These are phyloP conservation scores for Ascaphus truei DNA, from an alignment of 2,113 vertebrate genomes.

Conservation along the genomic window DNA sequence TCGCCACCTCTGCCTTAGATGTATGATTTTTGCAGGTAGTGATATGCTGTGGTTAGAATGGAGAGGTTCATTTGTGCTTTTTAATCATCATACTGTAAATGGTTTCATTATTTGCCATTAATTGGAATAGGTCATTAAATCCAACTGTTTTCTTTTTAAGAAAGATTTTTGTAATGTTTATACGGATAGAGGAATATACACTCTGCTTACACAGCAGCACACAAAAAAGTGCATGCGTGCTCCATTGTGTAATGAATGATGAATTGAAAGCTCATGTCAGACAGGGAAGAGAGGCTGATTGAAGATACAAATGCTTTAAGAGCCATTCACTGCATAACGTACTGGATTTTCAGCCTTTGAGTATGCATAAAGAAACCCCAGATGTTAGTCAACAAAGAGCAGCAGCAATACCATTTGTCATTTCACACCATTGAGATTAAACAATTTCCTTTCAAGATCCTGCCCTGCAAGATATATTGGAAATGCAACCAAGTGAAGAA, in stretches of 20 bases:
- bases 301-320: constrained; percentile 47
- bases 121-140: too few relatives aligned
- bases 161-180: too few relatives aligned
- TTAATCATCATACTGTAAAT: too few relatives aligned
- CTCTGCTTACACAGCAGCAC: not conserved
- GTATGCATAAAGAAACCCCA: constrained; percentile 49
- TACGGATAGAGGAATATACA: too few relatives aligned
- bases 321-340: constrained; percentile 45
- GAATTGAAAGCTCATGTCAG: constrained; percentile 37
- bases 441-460: not conserved
- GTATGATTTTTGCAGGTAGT: too few relatives aligned
- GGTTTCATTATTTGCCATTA: too few relatives aligned
- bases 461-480: constrained; percentile 39
- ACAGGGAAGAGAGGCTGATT: constrained; percentile 51
- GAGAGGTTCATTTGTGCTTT: too few relatives aligned
- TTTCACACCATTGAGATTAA: constrained; percentile 35
- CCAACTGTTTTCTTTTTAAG: too few relatives aligned
- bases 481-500: constrained; percentile 45
- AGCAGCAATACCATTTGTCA: constrained; percentile 52
- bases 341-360: constrained; percentile 57
- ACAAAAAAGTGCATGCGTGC: not conserved
- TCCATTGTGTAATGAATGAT: constrained; percentile 35
- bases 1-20: too few relatives aligned
- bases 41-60: too few relatives aligned
- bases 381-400: constrained; percentile 50